These are phyloP conservation scores for Limnephilus auricula DNA, from an alignment of 2,888 invertebrate species.

Conservation along the genomic window DNA sequence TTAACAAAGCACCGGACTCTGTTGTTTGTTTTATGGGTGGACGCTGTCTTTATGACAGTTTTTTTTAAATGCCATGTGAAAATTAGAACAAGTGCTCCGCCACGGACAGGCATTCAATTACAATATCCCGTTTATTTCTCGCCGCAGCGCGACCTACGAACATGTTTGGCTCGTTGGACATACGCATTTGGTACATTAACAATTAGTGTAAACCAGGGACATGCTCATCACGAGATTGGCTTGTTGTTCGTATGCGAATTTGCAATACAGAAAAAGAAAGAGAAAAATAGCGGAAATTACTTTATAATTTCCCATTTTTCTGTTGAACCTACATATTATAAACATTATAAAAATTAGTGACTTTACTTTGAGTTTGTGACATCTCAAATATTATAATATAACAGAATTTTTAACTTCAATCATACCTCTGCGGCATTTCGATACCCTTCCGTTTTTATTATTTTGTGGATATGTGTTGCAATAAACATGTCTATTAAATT, in stretches of 20 bases:
- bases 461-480: too few species aligned
- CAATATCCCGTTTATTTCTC: neutral
- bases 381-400: too few species aligned
- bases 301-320: too few species aligned
- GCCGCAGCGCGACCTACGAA: neutral
- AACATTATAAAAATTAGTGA: too few species aligned
- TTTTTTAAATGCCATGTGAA: conserved; percentile 29
- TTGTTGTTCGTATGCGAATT: neutral
- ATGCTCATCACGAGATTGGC: neutral
- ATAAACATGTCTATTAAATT: too few species aligned
- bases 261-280: neutral
- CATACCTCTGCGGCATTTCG: neutral
- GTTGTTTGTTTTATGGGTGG: conserved; percentile 26
- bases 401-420: neutral
- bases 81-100: conserved; percentile 17
- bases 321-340: too few species aligned
- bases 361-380: too few species aligned
- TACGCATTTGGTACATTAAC: conserved; percentile 9
- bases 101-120: conserved; percentile 27
- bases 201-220: neutral
- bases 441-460: too few species aligned
- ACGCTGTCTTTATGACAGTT: neutral
- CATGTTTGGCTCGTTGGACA: conserved; percentile 2
- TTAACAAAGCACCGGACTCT: neutral
- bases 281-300: neutral